A percentile compares a stretch with the other conserved stretches of the same genome.
Evolutionary conservation across 2,797 vertebrate species (phyloP).

Genomic region (Phrynocephalus guinanensis): DNA sequence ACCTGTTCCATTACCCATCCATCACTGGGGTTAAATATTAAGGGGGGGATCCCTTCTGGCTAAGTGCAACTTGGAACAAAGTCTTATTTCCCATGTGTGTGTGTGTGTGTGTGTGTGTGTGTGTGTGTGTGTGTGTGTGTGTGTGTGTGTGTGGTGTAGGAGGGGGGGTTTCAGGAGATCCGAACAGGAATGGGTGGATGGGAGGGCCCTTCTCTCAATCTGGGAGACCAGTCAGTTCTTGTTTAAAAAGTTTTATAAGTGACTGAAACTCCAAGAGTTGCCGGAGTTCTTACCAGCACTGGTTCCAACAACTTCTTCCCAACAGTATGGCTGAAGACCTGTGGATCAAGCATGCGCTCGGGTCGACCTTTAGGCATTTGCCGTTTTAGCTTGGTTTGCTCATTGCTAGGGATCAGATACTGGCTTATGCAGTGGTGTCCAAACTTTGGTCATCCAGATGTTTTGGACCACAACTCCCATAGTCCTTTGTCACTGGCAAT

Average conservation of each 20-base stretch:
- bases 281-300: neutral
- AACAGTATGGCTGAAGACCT: neutral
- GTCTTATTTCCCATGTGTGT: neutral
- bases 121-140: too few species aligned
- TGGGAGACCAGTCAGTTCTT: neutral
- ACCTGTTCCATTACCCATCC: neutral
- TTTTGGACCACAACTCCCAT: too few species aligned
- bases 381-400: too few species aligned
- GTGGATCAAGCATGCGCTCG: too few species aligned
- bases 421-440: too few species aligned
- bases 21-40: slow-evolving; percentile 22
- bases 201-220: neutral
- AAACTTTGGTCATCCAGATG: too few species aligned
- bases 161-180: neutral
- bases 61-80: neutral
- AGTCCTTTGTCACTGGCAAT: too few species aligned
- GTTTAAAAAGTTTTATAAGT: neutral
- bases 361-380: neutral
- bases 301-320: neutral
- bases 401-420: too few species aligned
- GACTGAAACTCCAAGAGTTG: too few species aligned
- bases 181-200: neutral
- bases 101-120: too few species aligned
- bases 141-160: too few species aligned
- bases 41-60: neutral